Evolutionary conservation across 2,797 vertebrate species (phyloP), one percentile per base, ranked within the genome.

Genomic region (Neosilurus mollespiculum): DNA sequence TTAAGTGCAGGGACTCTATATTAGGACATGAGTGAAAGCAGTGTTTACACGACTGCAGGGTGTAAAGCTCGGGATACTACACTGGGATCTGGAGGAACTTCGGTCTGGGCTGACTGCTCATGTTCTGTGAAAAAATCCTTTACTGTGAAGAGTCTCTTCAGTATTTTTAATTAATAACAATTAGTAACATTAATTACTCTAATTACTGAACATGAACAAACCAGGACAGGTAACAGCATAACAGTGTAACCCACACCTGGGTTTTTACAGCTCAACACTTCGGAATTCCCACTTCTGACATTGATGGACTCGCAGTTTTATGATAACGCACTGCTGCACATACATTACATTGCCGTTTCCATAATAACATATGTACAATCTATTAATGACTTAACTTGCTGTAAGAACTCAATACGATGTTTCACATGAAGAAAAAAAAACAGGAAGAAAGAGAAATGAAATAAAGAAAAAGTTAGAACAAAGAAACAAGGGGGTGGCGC

Each of bases 1-100:
- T 20, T 30, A 76, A 59, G 37, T 7, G 12, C 24, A 0, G 18
- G 14, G 73, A 11, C n/a, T 53, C 75, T 83, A 83, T 83, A 83
- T 83, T 70, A 78, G 75, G 75, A 62, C 37, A 37, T 43, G n/a
- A 59, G 64, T 69, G 5, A 78, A 70, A 78, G 75, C 73, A 61
- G 65, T 61, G 82, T 83, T 83, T 78, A 83, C 24, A 70, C 14
- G 2, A 0, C 14, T 26, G 76, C 9, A 18, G 4, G 30, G 1
- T 37, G 26, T 61, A 15, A 61, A 61, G 73, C 30, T 77, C 56
- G 3, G 30, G 34, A 61, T 61, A 61, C 59, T 61, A 77, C 73
- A 43, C 73, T 22, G 54, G 56, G 54, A 58, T 61, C 56, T 61
- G 73, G 5, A 77, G 56, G 73, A 61, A 61, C 56, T 43, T 77